Evolutionary conservation across 1,140 invertebrate genomes (phyloP), one percentile per base, ranked within the genome.

Genomic region (Listronotus oregonensis): DNA sequence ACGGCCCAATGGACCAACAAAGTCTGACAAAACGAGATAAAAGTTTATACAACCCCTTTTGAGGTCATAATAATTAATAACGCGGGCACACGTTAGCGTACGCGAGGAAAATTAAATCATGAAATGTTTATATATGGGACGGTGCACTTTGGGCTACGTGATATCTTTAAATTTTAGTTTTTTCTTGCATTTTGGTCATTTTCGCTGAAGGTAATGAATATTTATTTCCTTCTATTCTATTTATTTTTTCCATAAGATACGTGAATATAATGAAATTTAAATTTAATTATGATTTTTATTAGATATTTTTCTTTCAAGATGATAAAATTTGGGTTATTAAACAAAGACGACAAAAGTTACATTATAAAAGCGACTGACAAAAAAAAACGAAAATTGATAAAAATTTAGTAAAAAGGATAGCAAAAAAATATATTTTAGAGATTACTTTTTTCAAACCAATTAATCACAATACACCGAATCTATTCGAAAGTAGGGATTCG

Each of bases 21-120:
- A 71, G 70, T 71, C 70, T 69, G 68, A 71, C 70, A 71, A 71
- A 71, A 69, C 68, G 70, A 71, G 70, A 71, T 71, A 71, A 71
- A 71, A 71, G 67, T 71, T 64, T 64, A 67, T 69, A 67, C 67
- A 71, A 58, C 60, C 70, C 70, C 70, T 71, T 71, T 71, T 64
- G 70, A 64, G 70, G 67, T 57, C 70, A 67, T 71, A 71, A 71
- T 71, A 71, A 71, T 71, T 71, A 71, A 71, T 71, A 71, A 69
- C 63, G 66, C 50, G 60, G 55, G 60, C 69, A 58, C 62, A 57
- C 63, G 47, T 54, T 60, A 50, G 62, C 52, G 49, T 68, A 37
- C 66, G 52, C 63, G 54, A 57, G 52, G n/a, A n/a, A 64, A 63
- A 71, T 68, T 71, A 71, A 71, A 71, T 71, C 69, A 71, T 71